phyloP scores from a whole-genome alignment of 2,797 vertebrate genomes.

The Enteromius thamalakanensis region DNA sequence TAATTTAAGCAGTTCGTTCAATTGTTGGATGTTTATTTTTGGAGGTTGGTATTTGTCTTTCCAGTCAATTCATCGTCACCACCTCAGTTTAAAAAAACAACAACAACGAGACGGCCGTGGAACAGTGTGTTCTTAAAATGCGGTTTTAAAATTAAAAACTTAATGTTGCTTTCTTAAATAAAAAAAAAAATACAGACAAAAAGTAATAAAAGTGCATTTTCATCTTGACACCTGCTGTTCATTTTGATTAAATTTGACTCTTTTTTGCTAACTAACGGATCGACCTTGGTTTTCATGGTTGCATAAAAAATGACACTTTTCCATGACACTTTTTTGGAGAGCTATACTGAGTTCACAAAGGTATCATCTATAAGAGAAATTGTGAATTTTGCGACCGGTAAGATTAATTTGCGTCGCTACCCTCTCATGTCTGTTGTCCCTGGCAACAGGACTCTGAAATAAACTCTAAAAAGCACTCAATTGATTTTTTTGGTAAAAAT shows the following conservation, averaged over 20 bases:
- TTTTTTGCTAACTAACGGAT: neutral
- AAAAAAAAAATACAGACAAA: neutral
- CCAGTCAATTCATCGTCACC: neutral
- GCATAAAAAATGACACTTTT: neutral
- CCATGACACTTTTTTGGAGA: neutral
- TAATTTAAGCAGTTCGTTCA: neutral
- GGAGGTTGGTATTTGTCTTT: neutral
- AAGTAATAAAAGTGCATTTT: neutral
- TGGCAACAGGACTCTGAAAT: neutral
- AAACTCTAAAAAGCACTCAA: neutral
- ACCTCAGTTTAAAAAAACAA: neutral
- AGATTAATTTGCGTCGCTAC: neutral
- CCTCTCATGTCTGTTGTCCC: neutral
- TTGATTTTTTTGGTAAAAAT: neutral
- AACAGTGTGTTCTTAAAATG: neutral
- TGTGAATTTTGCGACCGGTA: neutral
- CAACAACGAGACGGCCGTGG: neutral
- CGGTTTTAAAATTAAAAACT: neutral
- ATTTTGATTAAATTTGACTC: neutral
- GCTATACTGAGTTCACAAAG: neutral
- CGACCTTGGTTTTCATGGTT: neutral
- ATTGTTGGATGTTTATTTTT: neutral
- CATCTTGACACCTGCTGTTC: neutral
- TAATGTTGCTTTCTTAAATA: neutral
- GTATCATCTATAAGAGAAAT: neutral